A percentile compares a stretch with the other conserved stretches of the same genome.
phyloP scores from a whole-genome alignment of 2,113 vertebrate genomes.

The Columba livia region DNA sequence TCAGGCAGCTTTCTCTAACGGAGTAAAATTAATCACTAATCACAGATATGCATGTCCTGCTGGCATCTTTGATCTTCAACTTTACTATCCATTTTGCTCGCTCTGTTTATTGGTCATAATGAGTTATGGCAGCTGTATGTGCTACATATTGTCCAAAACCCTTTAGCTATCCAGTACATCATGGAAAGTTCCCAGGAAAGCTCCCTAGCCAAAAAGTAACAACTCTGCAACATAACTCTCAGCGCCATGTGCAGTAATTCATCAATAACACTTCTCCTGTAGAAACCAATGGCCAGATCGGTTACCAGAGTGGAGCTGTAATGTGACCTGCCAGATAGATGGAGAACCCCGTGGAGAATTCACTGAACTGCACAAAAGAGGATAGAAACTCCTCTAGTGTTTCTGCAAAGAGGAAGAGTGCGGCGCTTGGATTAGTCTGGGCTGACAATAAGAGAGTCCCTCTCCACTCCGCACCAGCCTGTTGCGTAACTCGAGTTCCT shows the following conservation, averaged over 20 bases:
- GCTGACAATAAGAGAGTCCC: conserved; percentile 19
- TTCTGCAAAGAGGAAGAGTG: conserved; percentile 41
- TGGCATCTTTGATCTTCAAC: conserved; percentile 53
- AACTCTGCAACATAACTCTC: conserved; percentile 63
- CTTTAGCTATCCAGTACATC: conserved; percentile 36
- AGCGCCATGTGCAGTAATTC: conserved; percentile 66
- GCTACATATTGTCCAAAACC: conserved; percentile 34
- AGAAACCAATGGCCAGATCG: conserved; percentile 54
- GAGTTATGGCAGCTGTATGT: conserved; percentile 52
- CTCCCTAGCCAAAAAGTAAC: conserved; percentile 65
- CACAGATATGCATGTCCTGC: conserved; percentile 7
- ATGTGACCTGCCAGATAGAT: conserved; percentile 65
- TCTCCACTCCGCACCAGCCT: neutral
- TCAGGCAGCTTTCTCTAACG: neutral
- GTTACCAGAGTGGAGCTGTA: conserved; percentile 64
- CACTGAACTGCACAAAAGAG: conserved; percentile 35
- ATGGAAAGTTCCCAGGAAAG: conserved; percentile 63
- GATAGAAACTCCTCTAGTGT: conserved; percentile 34
- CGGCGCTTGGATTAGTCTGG: neutral
- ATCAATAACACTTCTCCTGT: conserved; percentile 65
- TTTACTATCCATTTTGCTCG: conserved; percentile 34
- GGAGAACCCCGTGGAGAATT: conserved; percentile 37
- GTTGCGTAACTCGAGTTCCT: neutral
- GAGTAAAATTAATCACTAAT: conserved; percentile 44
- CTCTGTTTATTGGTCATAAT: conserved; percentile 41